Conservation (phyloP, 2,797 vertebrate species). For the Helicolenus hilgendorfi region DNA sequence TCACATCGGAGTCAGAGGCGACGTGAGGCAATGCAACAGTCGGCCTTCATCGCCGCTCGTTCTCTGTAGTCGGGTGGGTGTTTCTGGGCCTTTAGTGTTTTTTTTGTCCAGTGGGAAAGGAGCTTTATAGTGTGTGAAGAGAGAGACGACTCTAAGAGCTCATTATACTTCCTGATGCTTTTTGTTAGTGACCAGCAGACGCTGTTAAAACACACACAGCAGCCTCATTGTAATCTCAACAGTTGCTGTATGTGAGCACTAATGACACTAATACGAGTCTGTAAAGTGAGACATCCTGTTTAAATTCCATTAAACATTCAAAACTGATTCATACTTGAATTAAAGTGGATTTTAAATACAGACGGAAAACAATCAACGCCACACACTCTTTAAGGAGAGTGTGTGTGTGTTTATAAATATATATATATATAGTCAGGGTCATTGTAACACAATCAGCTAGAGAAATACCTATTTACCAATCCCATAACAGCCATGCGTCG, state of each 20-base stretch:
- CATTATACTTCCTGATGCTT: not conserved
- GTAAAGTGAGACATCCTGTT: not conserved
- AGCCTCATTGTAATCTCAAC: too few relatives aligned
- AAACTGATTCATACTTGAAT: conserved; percentile 64
- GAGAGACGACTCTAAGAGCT: not conserved
- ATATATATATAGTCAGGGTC: not conserved
- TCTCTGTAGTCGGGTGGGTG: too few relatives aligned
- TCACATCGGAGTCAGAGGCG: too few relatives aligned
- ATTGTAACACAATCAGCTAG: conserved; percentile 28
- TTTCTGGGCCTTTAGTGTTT: not conserved
- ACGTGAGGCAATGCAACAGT: not conserved
- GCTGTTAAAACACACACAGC: not conserved
- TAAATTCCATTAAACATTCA: not conserved
- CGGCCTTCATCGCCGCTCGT: too few relatives aligned
- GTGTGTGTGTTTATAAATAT: conserved; percentile 14
- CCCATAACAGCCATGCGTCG: conserved; percentile 25
- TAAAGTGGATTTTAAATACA: conserved; percentile 63
- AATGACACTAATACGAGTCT: not conserved
- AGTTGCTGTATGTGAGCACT: not conserved
- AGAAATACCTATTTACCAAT: conserved; percentile 38
- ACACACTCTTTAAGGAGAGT: conserved; percentile 16
- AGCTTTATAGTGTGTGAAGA: not conserved
- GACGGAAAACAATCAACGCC: conserved; percentile 46
- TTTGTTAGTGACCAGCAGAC: not conserved
- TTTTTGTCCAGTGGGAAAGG: not conserved